These are phyloP conservation scores for Harpagifer antarcticus DNA, from an alignment of 2,797 vertebrate genomes.

Conservation along the genomic window DNA sequence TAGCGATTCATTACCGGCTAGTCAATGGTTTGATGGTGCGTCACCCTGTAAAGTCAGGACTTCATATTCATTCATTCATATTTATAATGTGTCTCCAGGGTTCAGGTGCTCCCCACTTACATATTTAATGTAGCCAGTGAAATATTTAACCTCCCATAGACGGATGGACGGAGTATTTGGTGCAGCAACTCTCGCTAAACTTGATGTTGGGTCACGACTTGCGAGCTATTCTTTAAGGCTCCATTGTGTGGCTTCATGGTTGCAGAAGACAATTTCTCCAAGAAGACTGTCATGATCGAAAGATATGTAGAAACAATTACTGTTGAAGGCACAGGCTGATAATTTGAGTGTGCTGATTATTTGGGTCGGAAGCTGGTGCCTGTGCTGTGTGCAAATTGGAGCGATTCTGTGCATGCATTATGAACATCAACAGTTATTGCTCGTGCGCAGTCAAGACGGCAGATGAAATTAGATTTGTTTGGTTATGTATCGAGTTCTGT, in stretches of 20 bases:
- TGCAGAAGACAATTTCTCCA: too few relatives aligned
- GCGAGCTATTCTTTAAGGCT: too few relatives aligned
- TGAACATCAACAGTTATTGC: slow-evolving; percentile 37
- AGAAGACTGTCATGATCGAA: too few relatives aligned
- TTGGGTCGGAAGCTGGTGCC: slow-evolving; percentile 35
- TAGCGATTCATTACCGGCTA: background rate
- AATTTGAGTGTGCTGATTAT: slow-evolving; percentile 56
- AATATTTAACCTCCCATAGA: background rate
- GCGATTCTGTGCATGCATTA: slow-evolving; percentile 46
- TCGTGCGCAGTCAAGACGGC: slow-evolving; percentile 40
- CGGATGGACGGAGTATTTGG: background rate
- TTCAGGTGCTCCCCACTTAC: background rate
- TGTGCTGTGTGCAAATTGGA: slow-evolving; percentile 48
- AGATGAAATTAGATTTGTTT: slow-evolving; percentile 64
- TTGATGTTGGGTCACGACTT: too few relatives aligned
- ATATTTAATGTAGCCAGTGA: background rate
- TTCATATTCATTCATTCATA: background rate
- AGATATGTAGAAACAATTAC: too few relatives aligned
- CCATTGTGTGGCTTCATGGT: too few relatives aligned
- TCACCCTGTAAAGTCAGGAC: background rate
- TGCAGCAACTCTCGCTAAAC: too few relatives aligned
- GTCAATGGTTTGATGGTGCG: background rate
- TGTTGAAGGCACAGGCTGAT: slow-evolving; percentile 36
- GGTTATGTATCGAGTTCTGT: slow-evolving; percentile 30
- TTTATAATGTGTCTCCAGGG: background rate